phyloP scores from a whole-genome alignment of 64 coral and sea anemone genomes.

The Stichodactyla helianthus region DNA sequence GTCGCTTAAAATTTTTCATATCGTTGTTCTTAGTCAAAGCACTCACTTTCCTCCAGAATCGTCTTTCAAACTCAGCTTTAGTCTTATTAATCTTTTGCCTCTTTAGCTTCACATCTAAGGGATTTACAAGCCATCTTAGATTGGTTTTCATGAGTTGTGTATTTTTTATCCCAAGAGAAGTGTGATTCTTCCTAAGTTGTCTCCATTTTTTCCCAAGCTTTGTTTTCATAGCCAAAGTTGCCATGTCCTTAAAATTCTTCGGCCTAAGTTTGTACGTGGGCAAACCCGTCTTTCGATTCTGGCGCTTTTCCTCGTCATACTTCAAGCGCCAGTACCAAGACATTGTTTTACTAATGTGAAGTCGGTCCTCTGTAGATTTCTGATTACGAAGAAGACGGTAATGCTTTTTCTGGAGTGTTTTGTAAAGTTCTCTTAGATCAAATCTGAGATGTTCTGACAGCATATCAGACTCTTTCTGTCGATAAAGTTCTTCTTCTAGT shows the following conservation, averaged over 20 bases:
- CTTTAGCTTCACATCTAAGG: neutral
- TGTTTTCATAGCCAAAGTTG: neutral
- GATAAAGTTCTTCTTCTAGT: conserved; percentile 35
- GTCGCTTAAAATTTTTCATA: neutral
- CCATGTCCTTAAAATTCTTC: neutral
- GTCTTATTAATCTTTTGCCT: neutral
- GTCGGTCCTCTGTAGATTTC: conserved; percentile 23
- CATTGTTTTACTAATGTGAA: conserved; percentile 47
- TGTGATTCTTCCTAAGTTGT: neutral
- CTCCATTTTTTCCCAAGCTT: neutral
- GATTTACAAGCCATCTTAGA: neutral
- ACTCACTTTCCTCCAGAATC: neutral
- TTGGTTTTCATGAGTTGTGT: neutral
- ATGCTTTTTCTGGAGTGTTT: conserved; percentile 52
- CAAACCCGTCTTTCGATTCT: neutral
- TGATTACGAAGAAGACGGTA: conserved; percentile 29
- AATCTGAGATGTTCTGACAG: conserved; percentile 13
- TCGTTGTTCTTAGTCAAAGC: neutral
- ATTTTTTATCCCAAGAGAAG: neutral
- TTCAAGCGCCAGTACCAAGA: conserved; percentile 64
- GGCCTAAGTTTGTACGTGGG: neutral
- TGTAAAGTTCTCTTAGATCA: conserved; percentile 39
- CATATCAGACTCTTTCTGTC: conserved; percentile 5
- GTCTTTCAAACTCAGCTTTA: neutral
- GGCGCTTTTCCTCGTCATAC: conserved; percentile 44